These are phyloP conservation scores for Schizotus pectinicornis DNA, from an alignment of 2,888 invertebrate species.

Conservation along the genomic window DNA sequence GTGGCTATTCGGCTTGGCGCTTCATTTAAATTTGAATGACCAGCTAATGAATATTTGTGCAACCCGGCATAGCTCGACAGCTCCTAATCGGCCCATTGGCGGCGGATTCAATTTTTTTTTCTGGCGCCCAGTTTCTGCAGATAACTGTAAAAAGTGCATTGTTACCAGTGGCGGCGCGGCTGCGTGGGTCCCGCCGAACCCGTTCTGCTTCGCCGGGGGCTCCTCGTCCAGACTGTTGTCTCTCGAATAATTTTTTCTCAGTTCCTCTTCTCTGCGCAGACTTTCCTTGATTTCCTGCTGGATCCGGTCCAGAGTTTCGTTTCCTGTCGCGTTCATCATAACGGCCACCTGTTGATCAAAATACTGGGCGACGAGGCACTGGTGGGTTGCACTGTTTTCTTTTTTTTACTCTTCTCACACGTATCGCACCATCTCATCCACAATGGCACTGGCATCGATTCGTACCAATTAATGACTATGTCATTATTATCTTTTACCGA, in stretches of 20 bases:
- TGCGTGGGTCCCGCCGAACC: constrained; percentile 1
- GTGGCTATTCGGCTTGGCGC: no score
- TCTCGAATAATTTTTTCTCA: constrained; percentile 64
- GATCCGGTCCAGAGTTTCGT: constrained; percentile 73
- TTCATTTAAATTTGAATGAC: no score
- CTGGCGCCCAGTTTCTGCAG: no score
- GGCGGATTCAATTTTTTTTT: neutral
- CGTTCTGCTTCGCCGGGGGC: neutral
- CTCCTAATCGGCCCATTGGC: no score
- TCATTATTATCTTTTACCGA: constrained; percentile 20
- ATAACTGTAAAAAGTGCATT: constrained; percentile 2
- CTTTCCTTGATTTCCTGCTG: constrained; percentile 90
- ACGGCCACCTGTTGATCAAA: constrained; percentile 25
- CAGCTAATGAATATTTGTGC: no score
- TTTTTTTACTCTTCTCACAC: no score
- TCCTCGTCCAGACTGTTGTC: constrained; percentile 12
- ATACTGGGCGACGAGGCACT: neutral
- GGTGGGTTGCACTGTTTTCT: no score
- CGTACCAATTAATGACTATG: constrained; percentile 7
- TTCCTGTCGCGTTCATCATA: constrained; percentile 24
- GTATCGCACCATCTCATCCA: constrained; percentile 4
- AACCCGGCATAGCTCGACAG: no score
- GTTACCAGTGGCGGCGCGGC: neutral
- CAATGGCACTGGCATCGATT: constrained; percentile 20
- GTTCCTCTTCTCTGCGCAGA: constrained; percentile 81